Evolutionary conservation across 1,140 invertebrate genomes (phyloP).

Genomic region (Cotesia typhae): DNA sequence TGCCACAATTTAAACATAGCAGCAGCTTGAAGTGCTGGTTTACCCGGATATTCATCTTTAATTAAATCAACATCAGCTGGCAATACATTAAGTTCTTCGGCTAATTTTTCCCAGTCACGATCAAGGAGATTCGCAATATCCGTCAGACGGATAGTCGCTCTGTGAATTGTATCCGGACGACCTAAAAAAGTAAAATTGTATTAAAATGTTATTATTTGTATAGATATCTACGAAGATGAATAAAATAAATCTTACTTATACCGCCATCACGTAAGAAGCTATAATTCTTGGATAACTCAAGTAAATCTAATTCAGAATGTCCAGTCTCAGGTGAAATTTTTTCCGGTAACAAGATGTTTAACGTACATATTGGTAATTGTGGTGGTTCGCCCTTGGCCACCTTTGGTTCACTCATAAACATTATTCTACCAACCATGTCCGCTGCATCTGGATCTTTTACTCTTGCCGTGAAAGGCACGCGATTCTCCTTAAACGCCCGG

Average conservation of each 20-base stretch:
- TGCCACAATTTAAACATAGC: slow-evolving; percentile 93
- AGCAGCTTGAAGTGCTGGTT: slow-evolving; percentile 88
- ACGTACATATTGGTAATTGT: slow-evolving; percentile 88
- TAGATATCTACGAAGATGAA: not conserved
- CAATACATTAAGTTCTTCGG: slow-evolving; percentile 83
- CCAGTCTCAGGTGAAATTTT: slow-evolving; percentile 75
- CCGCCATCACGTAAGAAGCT: slow-evolving; percentile 70
- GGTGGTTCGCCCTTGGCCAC: slow-evolving; percentile 82
- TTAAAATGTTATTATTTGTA: not conserved
- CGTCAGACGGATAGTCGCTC: slow-evolving; percentile 83
- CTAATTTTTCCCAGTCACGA: slow-evolving; percentile 91
- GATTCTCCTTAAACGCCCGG: slow-evolving; percentile 93
- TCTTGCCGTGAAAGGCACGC: slow-evolving; percentile 87
- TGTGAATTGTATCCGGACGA: slow-evolving; percentile 75
- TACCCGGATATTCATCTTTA: slow-evolving; percentile 84
- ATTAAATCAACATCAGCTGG: slow-evolving; percentile 89
- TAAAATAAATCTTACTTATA: slow-evolving; percentile 61
- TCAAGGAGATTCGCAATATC: slow-evolving; percentile 92
- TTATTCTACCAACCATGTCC: slow-evolving; percentile 77
- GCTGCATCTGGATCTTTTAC: slow-evolving; percentile 85
- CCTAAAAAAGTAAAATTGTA: slow-evolving; percentile 47
- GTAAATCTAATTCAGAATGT: slow-evolving; percentile 77
- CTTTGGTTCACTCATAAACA: slow-evolving; percentile 95
- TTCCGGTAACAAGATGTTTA: slow-evolving; percentile 87
- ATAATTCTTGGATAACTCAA: slow-evolving; percentile 74